Base-by-base conservation (phyloP, 2,888 invertebrate species). In the Pammene fasciana region DNA sequence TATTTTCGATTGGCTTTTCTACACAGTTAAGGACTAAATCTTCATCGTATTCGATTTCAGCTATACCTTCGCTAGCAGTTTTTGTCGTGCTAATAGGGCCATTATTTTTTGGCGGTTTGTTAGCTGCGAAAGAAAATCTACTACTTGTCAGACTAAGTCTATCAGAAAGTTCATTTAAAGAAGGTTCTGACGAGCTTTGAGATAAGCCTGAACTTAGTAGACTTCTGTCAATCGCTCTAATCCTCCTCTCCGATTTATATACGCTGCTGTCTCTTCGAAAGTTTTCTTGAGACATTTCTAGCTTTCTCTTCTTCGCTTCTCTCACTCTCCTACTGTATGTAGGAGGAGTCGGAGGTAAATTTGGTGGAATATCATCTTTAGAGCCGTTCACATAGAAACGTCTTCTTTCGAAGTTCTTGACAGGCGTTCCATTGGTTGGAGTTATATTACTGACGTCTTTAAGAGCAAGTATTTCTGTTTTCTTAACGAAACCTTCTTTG, bases 391-490 rank as follows among this genome's bases (percentile, higher is more conserved):
- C 67, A 62, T 83, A 86, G 68, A 82, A 85, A 72, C 83, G 86
- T 74, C 83, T 82, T 57, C 86, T 85, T 9, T 90, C 90, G 54
- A 83, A 80, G 16, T 79, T 86, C 64, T 86, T 86, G 0, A 85
- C 82, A 6, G 93, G 90, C 0, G 90, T 92, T 0, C 79, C 81
- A 14, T 89, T 84, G 16, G 86, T 94, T 0, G 94, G 94, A 4
- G 94, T 94, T n/a, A 94, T 88, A 76, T 94, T 94, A 77, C 94
- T 94, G 9, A 94, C 94, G 79, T 94, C 94, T 82, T 94, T 92
- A 0, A 94, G 83, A 10, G 91, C 92, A 65, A 86, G 76, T 0
- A 84, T 90, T 74, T 93, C 94, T 34, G 89, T 79, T 81, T 94
- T 94, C 70, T 94, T 94, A 3, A 87, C 76, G 34, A 94, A 94